These are phyloP conservation scores for Phorcus lineatus DNA, from an alignment of 2,888 invertebrate species.

Conservation along the genomic window DNA sequence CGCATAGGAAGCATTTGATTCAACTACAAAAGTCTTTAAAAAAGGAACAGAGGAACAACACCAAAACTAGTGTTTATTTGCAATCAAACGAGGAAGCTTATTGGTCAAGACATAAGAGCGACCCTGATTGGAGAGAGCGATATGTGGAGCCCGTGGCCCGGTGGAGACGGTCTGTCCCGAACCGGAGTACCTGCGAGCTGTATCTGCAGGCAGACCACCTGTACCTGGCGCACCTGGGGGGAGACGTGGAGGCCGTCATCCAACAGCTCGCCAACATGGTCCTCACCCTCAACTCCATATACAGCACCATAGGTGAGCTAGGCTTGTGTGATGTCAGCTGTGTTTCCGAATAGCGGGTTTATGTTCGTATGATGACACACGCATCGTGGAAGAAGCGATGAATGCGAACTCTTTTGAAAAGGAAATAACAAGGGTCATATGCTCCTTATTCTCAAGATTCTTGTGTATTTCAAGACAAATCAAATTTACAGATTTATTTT, in stretches of 20 bases:
- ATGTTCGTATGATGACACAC: too few relatives aligned
- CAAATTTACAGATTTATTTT: too few relatives aligned
- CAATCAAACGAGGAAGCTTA: not conserved
- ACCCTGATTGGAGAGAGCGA: slow-evolving; percentile 2
- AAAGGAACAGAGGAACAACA: slow-evolving; percentile 27
- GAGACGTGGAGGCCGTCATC: slow-evolving; percentile 89
- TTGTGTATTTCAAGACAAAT: too few relatives aligned
- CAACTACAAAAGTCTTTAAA: slow-evolving; percentile 51
- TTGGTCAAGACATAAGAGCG: not conserved
- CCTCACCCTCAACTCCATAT: slow-evolving; percentile 5
- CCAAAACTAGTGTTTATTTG: not conserved
- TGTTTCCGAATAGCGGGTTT: too few relatives aligned
- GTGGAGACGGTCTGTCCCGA: slow-evolving; percentile 79
- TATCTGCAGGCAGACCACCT: slow-evolving; percentile 67
- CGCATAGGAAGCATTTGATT: not conserved
- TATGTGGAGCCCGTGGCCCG: too few relatives aligned
- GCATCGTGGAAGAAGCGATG: too few relatives aligned
- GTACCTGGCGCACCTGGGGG: slow-evolving; percentile 56
- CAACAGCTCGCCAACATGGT: slow-evolving; percentile 76
- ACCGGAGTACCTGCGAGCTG: slow-evolving; percentile 81
- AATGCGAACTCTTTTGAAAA: too few relatives aligned
- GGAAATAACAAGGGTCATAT: too few relatives aligned
- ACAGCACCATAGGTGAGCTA: not conserved
- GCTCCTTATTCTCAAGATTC: too few relatives aligned
- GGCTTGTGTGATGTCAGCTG: too few relatives aligned